A percentile compares a stretch with the other conserved stretches of the same genome.
These are phyloP conservation scores for Otocyon megalotis DNA, from an alignment of 2,113 vertebrate genomes.

Conservation along the genomic window DNA sequence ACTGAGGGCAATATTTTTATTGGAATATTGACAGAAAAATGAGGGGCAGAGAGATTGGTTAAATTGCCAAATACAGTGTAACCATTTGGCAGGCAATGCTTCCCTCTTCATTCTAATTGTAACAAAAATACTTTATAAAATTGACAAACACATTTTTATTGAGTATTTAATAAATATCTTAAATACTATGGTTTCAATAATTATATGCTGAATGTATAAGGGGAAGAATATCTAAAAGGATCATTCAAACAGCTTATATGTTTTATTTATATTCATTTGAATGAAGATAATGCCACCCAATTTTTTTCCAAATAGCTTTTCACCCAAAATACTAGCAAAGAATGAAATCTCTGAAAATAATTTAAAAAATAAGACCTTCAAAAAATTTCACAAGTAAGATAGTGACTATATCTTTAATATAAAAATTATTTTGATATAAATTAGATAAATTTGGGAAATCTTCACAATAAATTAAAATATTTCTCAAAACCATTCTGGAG, in stretches of 20 bases:
- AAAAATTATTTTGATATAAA: conserved; percentile 18
- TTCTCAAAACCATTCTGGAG: not conserved
- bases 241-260: not conserved
- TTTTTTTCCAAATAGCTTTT: not conserved
- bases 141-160: not conserved
- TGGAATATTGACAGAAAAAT: conserved; percentile 3
- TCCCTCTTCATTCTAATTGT: not conserved
- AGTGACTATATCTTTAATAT: not conserved
- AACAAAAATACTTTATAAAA: not conserved
- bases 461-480: not conserved
- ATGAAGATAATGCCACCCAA: not conserved
- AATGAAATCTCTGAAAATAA: not conserved
- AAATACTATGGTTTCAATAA: not conserved
- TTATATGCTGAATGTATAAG: not conserved
- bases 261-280: conserved; percentile 17
- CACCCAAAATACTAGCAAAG: not conserved
- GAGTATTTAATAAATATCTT: conserved; percentile 29
- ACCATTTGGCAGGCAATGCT: not conserved
- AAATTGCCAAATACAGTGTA: not conserved
- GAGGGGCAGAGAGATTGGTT: not conserved
- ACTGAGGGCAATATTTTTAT: not conserved
- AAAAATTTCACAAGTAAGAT: not conserved
- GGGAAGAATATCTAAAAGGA: not conserved
- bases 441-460: not conserved
- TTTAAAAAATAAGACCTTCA: not conserved